These are phyloP conservation scores for Sminthurinus signatus DNA, from an alignment of 1,140 invertebrate genomes.

Conservation along the genomic window DNA sequence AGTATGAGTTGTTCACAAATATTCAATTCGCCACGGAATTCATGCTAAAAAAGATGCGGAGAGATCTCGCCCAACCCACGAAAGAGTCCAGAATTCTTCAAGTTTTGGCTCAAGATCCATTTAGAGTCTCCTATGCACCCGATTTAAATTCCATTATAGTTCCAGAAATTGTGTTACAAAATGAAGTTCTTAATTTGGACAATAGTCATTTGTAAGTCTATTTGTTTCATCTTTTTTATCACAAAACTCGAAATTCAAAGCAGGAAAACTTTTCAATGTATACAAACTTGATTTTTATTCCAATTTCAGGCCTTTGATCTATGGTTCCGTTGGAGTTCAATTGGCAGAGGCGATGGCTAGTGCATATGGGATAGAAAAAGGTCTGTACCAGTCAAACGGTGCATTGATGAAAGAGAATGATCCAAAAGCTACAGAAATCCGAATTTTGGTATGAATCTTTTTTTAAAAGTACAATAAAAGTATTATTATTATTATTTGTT, in stretches of 20 bases:
- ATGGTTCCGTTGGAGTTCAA: constrained; percentile 25
- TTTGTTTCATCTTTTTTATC: neutral
- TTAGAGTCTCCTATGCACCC: constrained; percentile 45
- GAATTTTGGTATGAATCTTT: constrained; percentile 22
- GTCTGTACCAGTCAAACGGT: constrained; percentile 30
- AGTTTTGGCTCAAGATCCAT: constrained; percentile 37
- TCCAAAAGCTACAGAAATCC: constrained; percentile 25
- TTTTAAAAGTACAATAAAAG: no score
- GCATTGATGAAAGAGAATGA: constrained; percentile 27
- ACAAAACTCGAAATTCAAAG: no score
- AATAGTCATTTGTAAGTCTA: constrained; percentile 22
- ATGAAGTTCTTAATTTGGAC: constrained; percentile 14
- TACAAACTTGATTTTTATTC: no score
- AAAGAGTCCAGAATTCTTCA: constrained; percentile 45
- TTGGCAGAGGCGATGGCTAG: constrained; percentile 27
- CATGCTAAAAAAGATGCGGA: constrained; percentile 43
- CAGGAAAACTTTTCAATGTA: no score
- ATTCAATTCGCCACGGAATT: constrained; percentile 48
- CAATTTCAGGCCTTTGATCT: constrained; percentile 23
- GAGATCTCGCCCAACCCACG: constrained; percentile 40
- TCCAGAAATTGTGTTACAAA: constrained; percentile 46
- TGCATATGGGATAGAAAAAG: constrained; percentile 32
- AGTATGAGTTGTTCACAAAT: constrained; percentile 51
- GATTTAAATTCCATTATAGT: constrained; percentile 49
- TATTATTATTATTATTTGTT: no score